Evolutionary conservation across 2,797 vertebrate species (phyloP).

Genomic region (Cygnus olor): DNA sequence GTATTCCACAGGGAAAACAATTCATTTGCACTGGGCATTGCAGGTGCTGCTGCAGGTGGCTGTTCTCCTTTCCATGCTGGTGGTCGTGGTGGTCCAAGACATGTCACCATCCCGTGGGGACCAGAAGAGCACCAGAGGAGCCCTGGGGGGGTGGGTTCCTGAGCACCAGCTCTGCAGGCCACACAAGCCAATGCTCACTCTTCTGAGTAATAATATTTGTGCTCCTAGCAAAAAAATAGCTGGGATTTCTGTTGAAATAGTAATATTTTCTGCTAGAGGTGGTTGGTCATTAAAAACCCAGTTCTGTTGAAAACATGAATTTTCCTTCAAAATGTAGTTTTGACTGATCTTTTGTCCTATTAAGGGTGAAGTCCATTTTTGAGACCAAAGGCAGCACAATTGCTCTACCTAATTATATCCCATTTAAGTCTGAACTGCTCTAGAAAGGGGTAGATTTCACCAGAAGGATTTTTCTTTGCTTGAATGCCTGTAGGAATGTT

Average conservation of each 20-base stretch:
- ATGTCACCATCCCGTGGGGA: rapidly evolving
- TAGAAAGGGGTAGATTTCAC: background rate
- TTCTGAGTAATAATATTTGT: background rate
- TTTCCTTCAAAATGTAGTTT: background rate
- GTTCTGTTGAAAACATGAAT: background rate
- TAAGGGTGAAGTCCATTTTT: background rate
- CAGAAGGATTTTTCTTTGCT: background rate
- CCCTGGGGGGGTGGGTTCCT: background rate
- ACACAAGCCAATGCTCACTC: background rate
- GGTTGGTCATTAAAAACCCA: background rate
- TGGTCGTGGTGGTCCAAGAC: background rate
- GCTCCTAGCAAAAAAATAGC: background rate
- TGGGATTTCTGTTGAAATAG: background rate
- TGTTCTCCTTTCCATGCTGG: background rate
- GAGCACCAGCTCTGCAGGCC: background rate
- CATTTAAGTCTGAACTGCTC: background rate
- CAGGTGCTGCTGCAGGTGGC: background rate
- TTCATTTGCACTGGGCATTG: background rate
- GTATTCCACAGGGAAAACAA: background rate
- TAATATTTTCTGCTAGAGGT: background rate
- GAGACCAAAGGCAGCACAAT: background rate
- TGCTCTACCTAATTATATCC: background rate
- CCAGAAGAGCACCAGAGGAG: background rate
- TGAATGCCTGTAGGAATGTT: background rate
- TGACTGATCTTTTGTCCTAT: no score